Percentiles rank a stretch among this genome's conserved stretches.
These are phyloP conservation scores for Tychaedon coryphoeus DNA, from an alignment of 2,113 vertebrate genomes.

Conservation along the genomic window DNA sequence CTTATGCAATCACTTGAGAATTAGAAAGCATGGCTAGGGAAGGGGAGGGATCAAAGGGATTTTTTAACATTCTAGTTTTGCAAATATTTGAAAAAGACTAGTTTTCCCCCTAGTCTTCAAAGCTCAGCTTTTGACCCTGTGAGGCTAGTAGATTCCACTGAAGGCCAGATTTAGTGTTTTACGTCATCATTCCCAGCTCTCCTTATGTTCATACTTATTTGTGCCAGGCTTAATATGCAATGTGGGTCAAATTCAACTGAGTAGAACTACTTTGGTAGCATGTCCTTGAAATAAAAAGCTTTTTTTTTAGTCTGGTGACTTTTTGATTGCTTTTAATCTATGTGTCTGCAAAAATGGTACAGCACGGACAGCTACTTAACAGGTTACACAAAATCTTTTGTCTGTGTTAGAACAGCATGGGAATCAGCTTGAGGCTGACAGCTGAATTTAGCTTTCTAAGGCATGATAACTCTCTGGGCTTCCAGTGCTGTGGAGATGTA, in stretches of 20 bases:
- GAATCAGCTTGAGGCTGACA: not conserved
- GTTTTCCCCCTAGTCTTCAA: not conserved
- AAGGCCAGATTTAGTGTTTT: not conserved
- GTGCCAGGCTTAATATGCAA: not conserved
- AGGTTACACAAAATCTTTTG: not conserved
- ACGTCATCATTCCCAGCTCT: not conserved
- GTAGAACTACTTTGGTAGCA: not conserved
- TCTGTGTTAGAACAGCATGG: not conserved
- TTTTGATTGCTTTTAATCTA: not conserved
- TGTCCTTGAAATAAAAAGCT: not conserved
- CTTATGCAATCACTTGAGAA: not conserved
- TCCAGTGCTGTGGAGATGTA: not conserved
- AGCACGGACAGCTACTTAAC: not conserved
- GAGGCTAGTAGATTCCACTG: not conserved
- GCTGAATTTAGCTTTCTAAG: not conserved
- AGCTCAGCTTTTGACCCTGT: not conserved
- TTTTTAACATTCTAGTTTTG: not conserved
- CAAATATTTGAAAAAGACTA: not conserved
- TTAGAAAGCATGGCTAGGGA: not conserved
- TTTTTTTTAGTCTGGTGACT: not conserved
- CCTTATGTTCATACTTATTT: slow-evolving; percentile 20
- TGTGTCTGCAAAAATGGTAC: not conserved
- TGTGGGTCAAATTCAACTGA: not conserved
- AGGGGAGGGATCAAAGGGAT: not conserved
- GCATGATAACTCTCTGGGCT: not conserved